Conservation (phyloP, 2,797 vertebrate genomes). For the Coracias cyanogaster region DNA sequence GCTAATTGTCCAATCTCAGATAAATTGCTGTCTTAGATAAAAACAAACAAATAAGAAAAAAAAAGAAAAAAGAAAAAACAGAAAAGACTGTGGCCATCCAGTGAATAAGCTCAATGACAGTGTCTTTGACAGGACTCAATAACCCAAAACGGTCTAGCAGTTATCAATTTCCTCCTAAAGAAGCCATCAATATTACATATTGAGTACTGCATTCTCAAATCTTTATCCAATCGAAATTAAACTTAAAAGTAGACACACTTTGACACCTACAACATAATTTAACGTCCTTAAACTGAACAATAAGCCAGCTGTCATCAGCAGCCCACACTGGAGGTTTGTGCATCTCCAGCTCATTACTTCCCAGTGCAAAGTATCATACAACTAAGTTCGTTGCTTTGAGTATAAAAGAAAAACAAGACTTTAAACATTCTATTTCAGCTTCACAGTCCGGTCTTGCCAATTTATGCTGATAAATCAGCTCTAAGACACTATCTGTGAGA, state of each 20-base stretch:
- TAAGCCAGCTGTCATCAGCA: not conserved
- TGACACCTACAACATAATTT: not conserved
- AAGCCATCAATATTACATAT: not conserved
- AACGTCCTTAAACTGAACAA: not conserved
- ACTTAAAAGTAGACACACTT: not conserved
- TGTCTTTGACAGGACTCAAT: not conserved
- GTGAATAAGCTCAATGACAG: not conserved
- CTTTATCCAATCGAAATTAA: not conserved
- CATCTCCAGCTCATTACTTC: not conserved
- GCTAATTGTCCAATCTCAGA: not conserved
- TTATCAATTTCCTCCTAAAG: not conserved
- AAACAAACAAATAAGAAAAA: not conserved
- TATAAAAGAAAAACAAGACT: not conserved
- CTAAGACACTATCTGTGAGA: constrained; percentile 17
- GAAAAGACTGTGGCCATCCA: not conserved
- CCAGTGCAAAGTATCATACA: not conserved
- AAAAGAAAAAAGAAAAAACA: no score
- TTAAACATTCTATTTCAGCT: not conserved
- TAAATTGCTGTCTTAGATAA: not conserved
- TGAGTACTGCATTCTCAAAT: not conserved
- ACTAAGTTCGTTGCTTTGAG: not conserved
- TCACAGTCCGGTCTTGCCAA: not conserved
- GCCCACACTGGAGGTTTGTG: not conserved
- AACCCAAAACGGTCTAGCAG: not conserved
- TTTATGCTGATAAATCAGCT: constrained; percentile 18